phyloP scores from a whole-genome alignment of 2,888 invertebrate genomes.

The Troides oblongomaculatus region DNA sequence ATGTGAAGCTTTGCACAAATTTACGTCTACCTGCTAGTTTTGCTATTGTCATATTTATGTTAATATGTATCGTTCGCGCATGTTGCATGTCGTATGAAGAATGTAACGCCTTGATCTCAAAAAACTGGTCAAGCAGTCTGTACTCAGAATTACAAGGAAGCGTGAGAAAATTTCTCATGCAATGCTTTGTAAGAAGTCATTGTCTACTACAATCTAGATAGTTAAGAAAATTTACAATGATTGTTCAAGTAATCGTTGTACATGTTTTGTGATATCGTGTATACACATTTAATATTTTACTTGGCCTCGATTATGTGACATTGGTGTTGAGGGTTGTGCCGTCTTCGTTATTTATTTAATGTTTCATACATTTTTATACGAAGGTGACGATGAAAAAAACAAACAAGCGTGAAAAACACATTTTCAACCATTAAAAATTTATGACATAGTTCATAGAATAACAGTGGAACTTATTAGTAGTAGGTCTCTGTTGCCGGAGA shows the following conservation, averaged over 20 bases:
- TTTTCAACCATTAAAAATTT: no score
- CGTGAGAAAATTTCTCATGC: slow-evolving; percentile 11
- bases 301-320: not conserved
- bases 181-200: not conserved
- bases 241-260: not conserved
- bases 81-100: not conserved
- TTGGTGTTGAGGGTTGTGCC: not conserved
- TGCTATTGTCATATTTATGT: slow-evolving; percentile 9
- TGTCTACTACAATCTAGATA: not conserved
- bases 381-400: no score
- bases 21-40: not conserved
- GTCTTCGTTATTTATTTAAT: no score
- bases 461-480: no score
- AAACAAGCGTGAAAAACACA: no score
- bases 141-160: slow-evolving; percentile 6
- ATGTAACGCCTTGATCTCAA: slow-evolving; percentile 19
- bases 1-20: not conserved
- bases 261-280: not conserved
- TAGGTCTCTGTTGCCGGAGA: no score
- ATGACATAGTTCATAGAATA: no score
- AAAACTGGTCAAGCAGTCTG: slow-evolving; percentile 12
- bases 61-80: slow-evolving; percentile 4
- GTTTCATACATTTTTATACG: no score
- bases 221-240: not conserved
- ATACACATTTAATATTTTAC: not conserved